These are phyloP conservation scores for Spinus pinus DNA, from an alignment of 2,797 vertebrate species.

Conservation along the genomic window DNA sequence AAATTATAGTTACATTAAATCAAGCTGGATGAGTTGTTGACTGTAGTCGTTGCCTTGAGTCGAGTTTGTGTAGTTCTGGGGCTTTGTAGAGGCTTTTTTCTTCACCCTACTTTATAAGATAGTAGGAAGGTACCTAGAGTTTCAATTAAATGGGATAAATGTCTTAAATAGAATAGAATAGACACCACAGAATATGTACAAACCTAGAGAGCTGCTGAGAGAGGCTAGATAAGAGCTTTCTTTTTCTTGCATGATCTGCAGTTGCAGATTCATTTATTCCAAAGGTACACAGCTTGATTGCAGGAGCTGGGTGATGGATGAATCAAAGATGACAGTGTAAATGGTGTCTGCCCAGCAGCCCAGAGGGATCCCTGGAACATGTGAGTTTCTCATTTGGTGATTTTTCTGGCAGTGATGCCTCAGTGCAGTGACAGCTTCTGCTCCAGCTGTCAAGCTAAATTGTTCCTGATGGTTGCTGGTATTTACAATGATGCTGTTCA, in stretches of 20 bases:
- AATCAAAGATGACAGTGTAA: conserved; percentile 39
- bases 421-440: conserved; percentile 30
- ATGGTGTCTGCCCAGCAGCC: conserved; percentile 12
- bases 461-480: conserved; percentile 34
- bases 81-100: neutral
- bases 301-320: neutral
- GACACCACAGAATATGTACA: neutral
- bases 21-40: neutral
- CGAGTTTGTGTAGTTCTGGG: neutral
- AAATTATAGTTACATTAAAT: neutral
- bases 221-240: neutral
- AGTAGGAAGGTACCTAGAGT: neutral
- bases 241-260: neutral
- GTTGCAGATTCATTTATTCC: conserved; percentile 26
- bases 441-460: conserved; percentile 47
- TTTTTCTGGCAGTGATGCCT: conserved; percentile 46
- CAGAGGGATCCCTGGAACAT: conserved; percentile 19
- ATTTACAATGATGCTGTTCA: conserved; percentile 37
- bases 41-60: neutral
- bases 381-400: conserved; percentile 35
- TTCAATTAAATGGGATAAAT: neutral
- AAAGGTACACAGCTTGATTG: conserved; percentile 5
- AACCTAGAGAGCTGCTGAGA: neutral
- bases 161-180: neutral
- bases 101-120: neutral